These are phyloP conservation scores for Eurytoma californica DNA, from an alignment of 2,888 invertebrate genomes.

Conservation along the genomic window DNA sequence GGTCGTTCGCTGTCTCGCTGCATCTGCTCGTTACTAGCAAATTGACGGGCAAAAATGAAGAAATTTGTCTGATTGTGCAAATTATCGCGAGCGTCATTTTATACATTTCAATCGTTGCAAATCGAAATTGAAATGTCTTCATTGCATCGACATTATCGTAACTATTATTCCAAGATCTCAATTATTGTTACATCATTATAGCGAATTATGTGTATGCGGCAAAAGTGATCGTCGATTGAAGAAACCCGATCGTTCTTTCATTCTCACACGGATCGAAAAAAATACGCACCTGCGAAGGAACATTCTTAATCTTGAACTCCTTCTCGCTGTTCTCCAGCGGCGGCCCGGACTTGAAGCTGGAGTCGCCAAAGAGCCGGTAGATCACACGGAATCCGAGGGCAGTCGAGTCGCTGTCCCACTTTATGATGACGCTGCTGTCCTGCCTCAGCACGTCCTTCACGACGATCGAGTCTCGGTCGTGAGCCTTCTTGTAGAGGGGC, in stretches of 20 bases:
- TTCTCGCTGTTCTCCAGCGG: conserved; percentile 92
- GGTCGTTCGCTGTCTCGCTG: no score
- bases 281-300: conserved; percentile 86
- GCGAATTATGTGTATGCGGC: no score
- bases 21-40: no score
- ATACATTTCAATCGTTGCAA: no score
- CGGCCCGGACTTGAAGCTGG: conserved; percentile 92
- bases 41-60: no score
- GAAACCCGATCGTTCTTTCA: background rate
- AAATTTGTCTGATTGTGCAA: no score
- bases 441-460: conserved; percentile 90
- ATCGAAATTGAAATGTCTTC: no score
- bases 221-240: background rate
- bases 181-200: no score
- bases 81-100: no score
- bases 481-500: conserved; percentile 79
- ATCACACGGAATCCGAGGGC: conserved; percentile 87
- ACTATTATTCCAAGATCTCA: no score
- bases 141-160: no score
- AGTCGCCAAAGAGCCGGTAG: conserved; percentile 92
- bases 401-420: conserved; percentile 84
- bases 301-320: conserved; percentile 94
- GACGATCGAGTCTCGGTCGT: conserved; percentile 85
- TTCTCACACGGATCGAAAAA: no score
- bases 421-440: conserved; percentile 91